Conservation (phyloP, 1,140 invertebrate species). For the Bombyx mandarina region DNA sequence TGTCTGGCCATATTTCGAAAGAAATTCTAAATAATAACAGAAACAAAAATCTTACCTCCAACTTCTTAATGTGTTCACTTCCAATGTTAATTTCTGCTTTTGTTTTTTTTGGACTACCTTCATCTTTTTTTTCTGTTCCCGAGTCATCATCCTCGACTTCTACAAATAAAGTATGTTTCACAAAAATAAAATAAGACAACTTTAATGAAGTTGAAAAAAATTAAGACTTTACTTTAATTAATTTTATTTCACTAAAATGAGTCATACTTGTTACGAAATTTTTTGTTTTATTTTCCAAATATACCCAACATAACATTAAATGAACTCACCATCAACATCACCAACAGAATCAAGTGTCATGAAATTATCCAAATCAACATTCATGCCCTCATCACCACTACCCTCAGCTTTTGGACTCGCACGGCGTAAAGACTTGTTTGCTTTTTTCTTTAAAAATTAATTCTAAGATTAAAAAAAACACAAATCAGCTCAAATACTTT, state of each 20-base stretch:
- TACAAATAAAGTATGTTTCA: conserved; percentile 15
- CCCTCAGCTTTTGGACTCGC: conserved; percentile 65
- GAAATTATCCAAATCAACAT: conserved; percentile 85
- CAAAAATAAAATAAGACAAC: background rate
- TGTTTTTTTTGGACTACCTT: conserved; percentile 63
- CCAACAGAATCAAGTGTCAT: conserved; percentile 88
- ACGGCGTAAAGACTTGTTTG: conserved; percentile 43
- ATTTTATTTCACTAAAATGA: background rate
- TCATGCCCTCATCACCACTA: conserved; percentile 79
- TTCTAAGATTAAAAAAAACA: background rate
- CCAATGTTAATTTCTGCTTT: conserved; percentile 82
- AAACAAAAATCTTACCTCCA: conserved; percentile 72
- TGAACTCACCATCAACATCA: conserved; percentile 79
- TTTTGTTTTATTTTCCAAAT: background rate
- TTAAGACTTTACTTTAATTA: background rate
- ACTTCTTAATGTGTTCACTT: conserved; percentile 81
- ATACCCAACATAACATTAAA: conserved; percentile 1
- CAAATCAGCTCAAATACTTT: background rate
- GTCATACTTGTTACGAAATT: background rate
- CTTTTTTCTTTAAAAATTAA: conserved; percentile 48
- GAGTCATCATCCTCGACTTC: conserved; percentile 76
- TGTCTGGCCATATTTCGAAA: background rate
- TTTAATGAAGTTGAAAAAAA: background rate
- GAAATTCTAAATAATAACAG: background rate
- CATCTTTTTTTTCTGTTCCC: conserved; percentile 73